Conservation (phyloP, 2,888 invertebrate genomes). For the Pammene fasciana region DNA sequence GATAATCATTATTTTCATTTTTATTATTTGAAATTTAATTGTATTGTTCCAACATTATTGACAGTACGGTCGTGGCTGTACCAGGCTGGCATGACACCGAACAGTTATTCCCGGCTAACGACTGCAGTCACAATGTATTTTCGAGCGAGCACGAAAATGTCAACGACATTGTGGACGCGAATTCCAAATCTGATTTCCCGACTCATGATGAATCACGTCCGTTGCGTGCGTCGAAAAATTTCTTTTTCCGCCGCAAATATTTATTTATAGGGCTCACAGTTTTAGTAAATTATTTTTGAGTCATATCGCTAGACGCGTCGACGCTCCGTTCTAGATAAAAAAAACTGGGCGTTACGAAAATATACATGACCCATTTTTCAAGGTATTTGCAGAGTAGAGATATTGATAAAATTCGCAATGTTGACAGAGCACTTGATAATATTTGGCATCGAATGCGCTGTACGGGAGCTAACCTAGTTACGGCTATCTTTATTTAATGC, state of each 20-base stretch:
- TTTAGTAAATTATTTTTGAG: slow-evolving; percentile 56
- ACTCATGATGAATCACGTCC: slow-evolving; percentile 72
- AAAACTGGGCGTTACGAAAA: slow-evolving; percentile 60
- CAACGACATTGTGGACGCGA: slow-evolving; percentile 71
- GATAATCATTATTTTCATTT: not conserved
- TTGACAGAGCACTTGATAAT: slow-evolving; percentile 77
- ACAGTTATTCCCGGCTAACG: slow-evolving; percentile 56
- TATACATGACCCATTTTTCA: slow-evolving; percentile 71
- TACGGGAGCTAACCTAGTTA: slow-evolving; percentile 79
- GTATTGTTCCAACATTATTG: not conserved
- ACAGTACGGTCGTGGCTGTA: slow-evolving; percentile 28
- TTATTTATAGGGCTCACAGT: slow-evolving; percentile 58
- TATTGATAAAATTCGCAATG: slow-evolving; percentile 75
- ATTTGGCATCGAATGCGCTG: slow-evolving; percentile 72
- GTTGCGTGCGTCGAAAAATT: slow-evolving; percentile 64
- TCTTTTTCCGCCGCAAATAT: slow-evolving; percentile 60
- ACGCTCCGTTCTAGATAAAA: slow-evolving; percentile 55
- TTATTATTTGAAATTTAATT: not conserved
- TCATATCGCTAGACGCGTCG: slow-evolving; percentile 61
- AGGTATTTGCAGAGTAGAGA: slow-evolving; percentile 63
- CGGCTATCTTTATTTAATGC: slow-evolving; percentile 75
- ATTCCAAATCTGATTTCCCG: slow-evolving; percentile 68
- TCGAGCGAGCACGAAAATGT: slow-evolving; percentile 67
- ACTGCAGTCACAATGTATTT: slow-evolving; percentile 52
- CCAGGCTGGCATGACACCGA: slow-evolving; percentile 44